Evolutionary conservation across 2,888 invertebrate species (phyloP), one percentile per base, ranked within the genome.

Genomic region (Rotaria macrura): DNA sequence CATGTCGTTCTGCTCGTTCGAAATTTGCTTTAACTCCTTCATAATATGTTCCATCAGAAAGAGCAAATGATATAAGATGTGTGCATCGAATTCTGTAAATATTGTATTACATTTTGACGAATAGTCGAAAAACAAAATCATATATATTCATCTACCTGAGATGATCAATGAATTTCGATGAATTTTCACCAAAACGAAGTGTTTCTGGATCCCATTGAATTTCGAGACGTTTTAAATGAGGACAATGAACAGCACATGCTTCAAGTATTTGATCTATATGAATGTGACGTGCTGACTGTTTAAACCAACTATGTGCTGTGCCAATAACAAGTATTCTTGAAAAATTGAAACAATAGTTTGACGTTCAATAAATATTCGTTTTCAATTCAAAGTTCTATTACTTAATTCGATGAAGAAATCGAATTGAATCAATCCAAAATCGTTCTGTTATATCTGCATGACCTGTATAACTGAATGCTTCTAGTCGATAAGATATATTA

Each of bases 1-100:
- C 97, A 88, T 94, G 93, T 88, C 98, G 93, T 91, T 98, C 98
- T 0, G 99, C 98, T 89, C 99, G 93, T 92, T 99, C 98, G 91
- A 98, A 99, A 92, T 99, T 99, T 0, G 98, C 98, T 91, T 98
- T 97, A 57, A 97, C 97, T 88, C 97, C 95, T 92, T 99, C 99
- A 90, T 97, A 99, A 91, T 99, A 99, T 86, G 98, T 94, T 1
- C 99, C 99, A 91, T 99, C 99, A 90, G 97, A 96, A 79, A 99
- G 93, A 29, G 96, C 95, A 87, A 99, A 93, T 89, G 97, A 96
- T 88, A 94, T 94, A 85, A 99, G 92, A 90, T 96, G 95, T 2
- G 96, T 93, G 89, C 98, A 98, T 89, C 96, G 95, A 74, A 99
- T 95, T 83, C 91, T 91, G 88, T 74, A 88, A 88, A 55, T 54